These are phyloP conservation scores for Furcifer pardalis DNA, from an alignment of 2,797 vertebrate genomes.

Conservation along the genomic window DNA sequence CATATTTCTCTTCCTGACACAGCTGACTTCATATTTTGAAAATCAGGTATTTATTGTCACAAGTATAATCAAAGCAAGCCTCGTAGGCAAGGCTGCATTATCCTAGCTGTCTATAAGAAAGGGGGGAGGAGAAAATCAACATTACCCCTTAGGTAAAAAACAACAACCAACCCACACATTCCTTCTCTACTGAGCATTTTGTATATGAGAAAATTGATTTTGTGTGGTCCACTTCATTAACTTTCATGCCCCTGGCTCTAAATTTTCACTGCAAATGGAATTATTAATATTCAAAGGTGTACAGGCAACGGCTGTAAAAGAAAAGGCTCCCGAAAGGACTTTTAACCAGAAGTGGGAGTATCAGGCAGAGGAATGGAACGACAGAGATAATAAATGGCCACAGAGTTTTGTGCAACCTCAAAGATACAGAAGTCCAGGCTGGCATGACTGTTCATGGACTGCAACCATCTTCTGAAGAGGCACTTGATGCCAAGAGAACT, in stretches of 20 bases:
- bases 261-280: constrained; percentile 67
- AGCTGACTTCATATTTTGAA: not conserved
- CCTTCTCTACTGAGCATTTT: constrained; percentile 45
- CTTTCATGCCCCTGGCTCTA: constrained; percentile 64
- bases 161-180: too few species aligned
- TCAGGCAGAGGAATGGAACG: not conserved
- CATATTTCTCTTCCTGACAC: not conserved
- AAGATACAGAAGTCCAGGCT: too few species aligned
- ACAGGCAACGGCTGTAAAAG: constrained; percentile 25
- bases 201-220: constrained; percentile 68
- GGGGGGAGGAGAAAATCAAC: constrained; percentile 19
- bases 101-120: not conserved
- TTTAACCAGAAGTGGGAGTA: not conserved
- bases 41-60: constrained; percentile 24
- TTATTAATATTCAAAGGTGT: constrained; percentile 70
- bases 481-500: too few species aligned
- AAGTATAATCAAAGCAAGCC: constrained; percentile 46
- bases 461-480: too few species aligned
- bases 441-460: too few species aligned
- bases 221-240: constrained; percentile 61
- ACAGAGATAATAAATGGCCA: not conserved
- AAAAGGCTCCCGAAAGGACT: not conserved
- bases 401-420: too few species aligned
- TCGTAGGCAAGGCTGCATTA: constrained; percentile 40
- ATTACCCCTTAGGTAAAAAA: constrained; percentile 14